These are phyloP conservation scores for Agrotis segetum DNA, from an alignment of 2,888 invertebrate genomes.

Conservation along the genomic window DNA sequence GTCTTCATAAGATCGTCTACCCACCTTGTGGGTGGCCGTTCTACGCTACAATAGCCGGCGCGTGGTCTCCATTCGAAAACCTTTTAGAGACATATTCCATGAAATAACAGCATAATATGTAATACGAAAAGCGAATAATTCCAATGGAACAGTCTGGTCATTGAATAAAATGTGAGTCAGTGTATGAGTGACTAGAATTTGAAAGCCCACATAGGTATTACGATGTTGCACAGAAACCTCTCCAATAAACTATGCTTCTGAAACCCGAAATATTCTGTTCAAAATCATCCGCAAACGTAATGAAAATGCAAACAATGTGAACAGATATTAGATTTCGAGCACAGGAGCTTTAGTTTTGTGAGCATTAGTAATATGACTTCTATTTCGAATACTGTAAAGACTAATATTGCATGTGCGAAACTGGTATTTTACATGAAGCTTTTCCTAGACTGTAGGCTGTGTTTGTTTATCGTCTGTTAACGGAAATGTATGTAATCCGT, in stretches of 20 bases:
- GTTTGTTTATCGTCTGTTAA: too few species aligned
- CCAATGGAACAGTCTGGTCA: background rate
- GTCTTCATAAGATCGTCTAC: too few species aligned
- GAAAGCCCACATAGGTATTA: background rate
- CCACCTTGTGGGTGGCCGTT: too few species aligned
- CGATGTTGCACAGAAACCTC: background rate
- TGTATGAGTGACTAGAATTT: background rate
- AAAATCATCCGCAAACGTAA: conserved; percentile 1
- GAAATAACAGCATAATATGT: background rate
- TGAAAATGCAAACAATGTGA: conserved; percentile 2
- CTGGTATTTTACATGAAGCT: background rate
- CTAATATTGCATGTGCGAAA: background rate
- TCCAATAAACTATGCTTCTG: background rate
- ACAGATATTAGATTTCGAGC: background rate
- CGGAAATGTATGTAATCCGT: too few species aligned
- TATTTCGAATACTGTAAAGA: background rate
- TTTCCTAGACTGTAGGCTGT: background rate
- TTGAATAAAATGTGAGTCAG: background rate
- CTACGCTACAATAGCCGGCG: too few species aligned
- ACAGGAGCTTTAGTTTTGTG: background rate
- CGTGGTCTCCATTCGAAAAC: too few species aligned
- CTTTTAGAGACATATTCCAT: too few species aligned
- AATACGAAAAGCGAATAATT: background rate
- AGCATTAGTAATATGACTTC: background rate
- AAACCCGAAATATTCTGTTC: background rate